Base-by-base conservation (phyloP, 2,888 invertebrate species). In the Cylloceria caligata region DNA sequence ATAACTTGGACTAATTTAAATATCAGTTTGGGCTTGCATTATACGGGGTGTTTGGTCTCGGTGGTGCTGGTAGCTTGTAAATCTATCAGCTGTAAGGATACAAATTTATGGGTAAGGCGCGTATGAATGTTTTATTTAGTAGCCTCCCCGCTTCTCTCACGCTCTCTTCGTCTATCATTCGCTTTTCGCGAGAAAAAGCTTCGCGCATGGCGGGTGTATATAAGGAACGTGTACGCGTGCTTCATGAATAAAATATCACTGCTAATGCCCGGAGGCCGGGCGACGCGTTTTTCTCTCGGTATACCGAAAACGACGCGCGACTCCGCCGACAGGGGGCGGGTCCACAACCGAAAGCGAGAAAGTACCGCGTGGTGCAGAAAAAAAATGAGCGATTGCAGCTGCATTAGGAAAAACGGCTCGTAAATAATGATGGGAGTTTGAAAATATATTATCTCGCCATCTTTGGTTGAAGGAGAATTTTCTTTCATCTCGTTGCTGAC, bases 201-300 rank as follows among this genome's bases (percentile, higher is more conserved):
- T 64, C 52, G 42, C 68, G 64, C 69, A 55, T 76, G 47, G 49
- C 42, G 68, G 57, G 34, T 73, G 24, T 30, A 21, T 69, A 77
- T 67, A 72, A 77, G 73, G 87, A 91, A 90, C 91, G 42, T 47
- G 27, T 55, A 60, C 60, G 39, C 55, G 52, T 55, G 11, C 85
- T 88, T 92, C 92, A 92, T 92, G 92, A 92, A 92, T 92, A 92
- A 92, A 92, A 92, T 92, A 92, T 92, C 88, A 89, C 86, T 84
- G 90, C 90, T 92, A 92, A 92, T 92, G 90, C 91, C 92, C 88
- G 88, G 88, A 85, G 91, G 89, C 89, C 85, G 88, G 89, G 89
- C 90, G 90, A 89, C 91, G 89, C 89, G 89, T 91, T 91, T 91
- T 90, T 91, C 89, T 88, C 85, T 75, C 83, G 24, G 19, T 21